These are phyloP conservation scores for Heliconius sara DNA, from an alignment of 2,888 invertebrate species.

Conservation along the genomic window DNA sequence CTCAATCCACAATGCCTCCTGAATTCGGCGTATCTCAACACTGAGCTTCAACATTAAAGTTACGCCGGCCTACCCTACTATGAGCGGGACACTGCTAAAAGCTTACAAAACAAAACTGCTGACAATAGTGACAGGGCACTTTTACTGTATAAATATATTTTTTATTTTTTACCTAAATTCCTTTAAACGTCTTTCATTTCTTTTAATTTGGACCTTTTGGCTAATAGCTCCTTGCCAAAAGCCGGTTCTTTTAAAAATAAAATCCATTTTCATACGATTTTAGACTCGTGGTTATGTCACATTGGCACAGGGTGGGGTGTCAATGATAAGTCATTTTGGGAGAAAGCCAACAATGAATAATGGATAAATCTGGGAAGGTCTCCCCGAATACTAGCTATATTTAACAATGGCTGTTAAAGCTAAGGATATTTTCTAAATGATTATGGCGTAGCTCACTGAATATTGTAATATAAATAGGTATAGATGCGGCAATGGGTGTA, in stretches of 20 bases:
- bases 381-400: slow-evolving; percentile 31
- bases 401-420: slow-evolving; percentile 28
- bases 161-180: slow-evolving; percentile 4
- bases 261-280: slow-evolving; percentile 43
- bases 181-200: slow-evolving; percentile 3
- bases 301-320: slow-evolving; percentile 44
- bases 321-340: slow-evolving; percentile 47
- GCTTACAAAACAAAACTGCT: neutral
- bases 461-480: neutral
- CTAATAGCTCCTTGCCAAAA: neutral
- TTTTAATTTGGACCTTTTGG: neutral
- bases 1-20: too few species aligned
- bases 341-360: slow-evolving; percentile 46
- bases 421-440: slow-evolving; percentile 10
- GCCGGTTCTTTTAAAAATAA: slow-evolving; percentile 32
- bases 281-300: slow-evolving; percentile 42
- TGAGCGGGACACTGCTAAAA: neutral
- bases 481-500: neutral
- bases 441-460: neutral
- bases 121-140: too few species aligned
- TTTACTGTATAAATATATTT: neutral
- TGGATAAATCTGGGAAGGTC: slow-evolving; percentile 45
- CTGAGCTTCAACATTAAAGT: too few species aligned
- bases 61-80: too few species aligned
- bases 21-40: too few species aligned